These are phyloP conservation scores for Pluvianellus socialis DNA, from an alignment of 2,113 vertebrate species.

Conservation along the genomic window DNA sequence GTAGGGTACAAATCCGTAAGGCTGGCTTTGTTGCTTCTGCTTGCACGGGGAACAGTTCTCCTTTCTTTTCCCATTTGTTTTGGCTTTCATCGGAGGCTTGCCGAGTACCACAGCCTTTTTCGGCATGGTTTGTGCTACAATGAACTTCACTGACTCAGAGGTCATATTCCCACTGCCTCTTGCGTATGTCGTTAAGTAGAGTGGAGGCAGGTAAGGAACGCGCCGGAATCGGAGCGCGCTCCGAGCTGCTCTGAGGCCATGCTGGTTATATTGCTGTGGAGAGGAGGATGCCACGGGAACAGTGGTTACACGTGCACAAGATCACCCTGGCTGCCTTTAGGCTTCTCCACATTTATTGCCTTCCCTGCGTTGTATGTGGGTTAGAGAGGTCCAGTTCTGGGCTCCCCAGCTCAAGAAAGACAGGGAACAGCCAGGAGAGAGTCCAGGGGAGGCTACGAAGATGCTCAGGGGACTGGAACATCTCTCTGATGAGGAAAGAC, in stretches of 20 bases:
- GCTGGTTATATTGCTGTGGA: no score
- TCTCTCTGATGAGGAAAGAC: background rate
- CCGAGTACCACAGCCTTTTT: background rate
- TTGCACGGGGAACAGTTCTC: background rate
- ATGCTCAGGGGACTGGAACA: background rate
- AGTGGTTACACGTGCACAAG: no score
- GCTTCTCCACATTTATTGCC: background rate
- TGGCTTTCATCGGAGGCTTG: background rate
- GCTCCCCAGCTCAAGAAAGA: background rate
- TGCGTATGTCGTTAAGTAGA: fast-evolving
- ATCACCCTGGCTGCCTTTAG: background rate
- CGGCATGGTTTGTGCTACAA: background rate
- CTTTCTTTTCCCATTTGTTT: background rate
- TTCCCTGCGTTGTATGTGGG: no score
- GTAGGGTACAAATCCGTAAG: fast-evolving
- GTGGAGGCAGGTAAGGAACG: background rate
- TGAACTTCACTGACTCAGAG: background rate
- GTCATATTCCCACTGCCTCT: background rate
- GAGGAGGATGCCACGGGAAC: no score
- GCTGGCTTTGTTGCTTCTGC: background rate
- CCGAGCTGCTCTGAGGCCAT: background rate
- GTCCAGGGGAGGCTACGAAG: background rate
- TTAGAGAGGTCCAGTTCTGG: background rate
- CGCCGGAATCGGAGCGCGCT: fast-evolving
- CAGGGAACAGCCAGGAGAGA: background rate